Base-by-base conservation (phyloP, 2,888 invertebrate species). In the Cheiracanthium punctorium region DNA sequence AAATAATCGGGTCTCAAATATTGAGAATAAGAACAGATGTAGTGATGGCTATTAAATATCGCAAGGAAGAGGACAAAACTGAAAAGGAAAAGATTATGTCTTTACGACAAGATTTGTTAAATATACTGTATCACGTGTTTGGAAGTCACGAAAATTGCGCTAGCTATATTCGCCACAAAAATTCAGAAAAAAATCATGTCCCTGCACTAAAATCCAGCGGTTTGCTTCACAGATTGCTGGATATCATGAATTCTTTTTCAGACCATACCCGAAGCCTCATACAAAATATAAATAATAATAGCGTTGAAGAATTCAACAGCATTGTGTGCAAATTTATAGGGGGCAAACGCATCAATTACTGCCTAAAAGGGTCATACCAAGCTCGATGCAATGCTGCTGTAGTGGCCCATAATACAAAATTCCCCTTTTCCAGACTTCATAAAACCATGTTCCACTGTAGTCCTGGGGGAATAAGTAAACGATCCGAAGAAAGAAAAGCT, bases 301-400 rank as follows among this genome's bases (percentile, higher is more conserved):
- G 24, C n/a, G 73, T 73, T 17, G 67, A 74, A 24, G 72, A 80
- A 7, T 73, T 80, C 32, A 32, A 69, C 29, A 43, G 33, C 30
- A 52, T 73, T 17, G 32, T 58, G 10, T 37, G 29, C 4, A 80
- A 80, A 28, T 58, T 58, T 24, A 24, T 58, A 7, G 52, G 79
- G 28, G 71, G 70, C 4, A 79, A 52, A n/a, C 0, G 37, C 24
- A 70, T 79, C 0, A 71, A 79, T 37, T 79, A 29, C 30, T 67
- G 29, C 30, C 30, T 8, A 37, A 17, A 37, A 5, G n/a, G 41
- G 10, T 37, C 37, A 37, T 37, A 37, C 10, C 37, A 37, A 37
- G 37, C 37, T 7, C 4, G 10, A 37, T 37, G 37, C 37, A 37
- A 10, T 10, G 37, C 37, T 37, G 37, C 37, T 37, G 37, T 37